Conservation (phyloP, 2,113 vertebrate genomes). For the Actinemys pallida region DNA sequence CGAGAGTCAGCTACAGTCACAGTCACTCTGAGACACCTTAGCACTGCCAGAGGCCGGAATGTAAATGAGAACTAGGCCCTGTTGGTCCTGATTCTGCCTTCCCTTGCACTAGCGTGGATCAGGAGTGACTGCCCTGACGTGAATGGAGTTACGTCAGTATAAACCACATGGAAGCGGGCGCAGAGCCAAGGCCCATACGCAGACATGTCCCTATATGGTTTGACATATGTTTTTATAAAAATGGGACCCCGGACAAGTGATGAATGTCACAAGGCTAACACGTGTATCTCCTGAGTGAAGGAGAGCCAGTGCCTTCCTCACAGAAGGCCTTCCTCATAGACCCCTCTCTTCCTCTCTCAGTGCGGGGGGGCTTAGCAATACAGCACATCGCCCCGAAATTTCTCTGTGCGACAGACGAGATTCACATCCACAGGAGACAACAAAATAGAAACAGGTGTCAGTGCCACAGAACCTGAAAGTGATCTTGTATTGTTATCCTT, state of each 20-base stretch:
- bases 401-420: neutral
- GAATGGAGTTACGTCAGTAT: accelerated
- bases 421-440: neutral
- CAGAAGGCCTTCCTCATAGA: neutral
- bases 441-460: neutral
- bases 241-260: neutral
- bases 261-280: neutral
- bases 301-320: neutral
- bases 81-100: neutral
- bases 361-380: neutral
- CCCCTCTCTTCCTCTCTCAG: neutral
- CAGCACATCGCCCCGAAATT: neutral
- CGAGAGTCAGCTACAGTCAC: neutral
- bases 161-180: neutral
- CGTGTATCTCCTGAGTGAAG: neutral
- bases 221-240: neutral
- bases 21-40: neutral
- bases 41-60: accelerated
- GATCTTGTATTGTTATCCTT: neutral
- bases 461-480: neutral
- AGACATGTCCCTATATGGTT: neutral
- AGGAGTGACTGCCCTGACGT: neutral
- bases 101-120: neutral
- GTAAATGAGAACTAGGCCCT: neutral
- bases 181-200: neutral